A percentile compares a stretch with the other conserved stretches of the same genome.
Conservation (phyloP, 2,113 vertebrate genomes). For the Ranitomeya variabilis region DNA sequence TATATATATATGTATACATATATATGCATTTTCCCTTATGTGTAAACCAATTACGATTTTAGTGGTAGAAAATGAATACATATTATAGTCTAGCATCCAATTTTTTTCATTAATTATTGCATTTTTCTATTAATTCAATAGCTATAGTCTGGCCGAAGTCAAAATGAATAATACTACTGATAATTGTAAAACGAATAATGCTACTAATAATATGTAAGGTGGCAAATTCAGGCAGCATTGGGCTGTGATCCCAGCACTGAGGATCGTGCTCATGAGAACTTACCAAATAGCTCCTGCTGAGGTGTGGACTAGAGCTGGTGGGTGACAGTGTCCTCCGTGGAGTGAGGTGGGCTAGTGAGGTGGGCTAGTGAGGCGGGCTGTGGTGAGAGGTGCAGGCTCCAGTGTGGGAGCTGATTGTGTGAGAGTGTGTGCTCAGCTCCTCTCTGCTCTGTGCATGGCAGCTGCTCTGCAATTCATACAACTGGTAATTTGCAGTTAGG, state of each 20-base stretch:
- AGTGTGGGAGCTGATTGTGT: slow-evolving; percentile 81
- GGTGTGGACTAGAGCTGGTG: background rate
- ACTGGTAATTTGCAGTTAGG: slow-evolving; percentile 91
- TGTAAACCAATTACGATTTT: background rate
- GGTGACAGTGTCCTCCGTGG: background rate
- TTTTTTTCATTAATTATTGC: too few relatives aligned
- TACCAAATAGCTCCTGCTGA: background rate
- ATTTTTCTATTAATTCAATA: too few relatives aligned
- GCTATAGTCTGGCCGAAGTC: too few relatives aligned
- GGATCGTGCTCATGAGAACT: background rate
- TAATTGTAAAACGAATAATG: too few relatives aligned
- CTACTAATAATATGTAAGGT: background rate
- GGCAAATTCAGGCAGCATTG: background rate
- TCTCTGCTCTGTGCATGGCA: slow-evolving; percentile 78
- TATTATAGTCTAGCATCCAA: background rate
- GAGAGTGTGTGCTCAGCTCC: slow-evolving; percentile 89
- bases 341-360: background rate
- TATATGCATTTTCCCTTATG: too few relatives aligned
- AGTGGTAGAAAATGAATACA: background rate
- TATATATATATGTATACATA: too few relatives aligned
- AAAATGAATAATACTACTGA: too few relatives aligned
- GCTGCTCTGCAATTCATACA: slow-evolving; percentile 91
- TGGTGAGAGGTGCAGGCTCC: slow-evolving; percentile 1
- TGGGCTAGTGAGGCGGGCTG: background rate
- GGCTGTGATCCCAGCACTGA: background rate